Conservation (phyloP, 1,140 invertebrate genomes). For the Sinonovacula constricta region DNA sequence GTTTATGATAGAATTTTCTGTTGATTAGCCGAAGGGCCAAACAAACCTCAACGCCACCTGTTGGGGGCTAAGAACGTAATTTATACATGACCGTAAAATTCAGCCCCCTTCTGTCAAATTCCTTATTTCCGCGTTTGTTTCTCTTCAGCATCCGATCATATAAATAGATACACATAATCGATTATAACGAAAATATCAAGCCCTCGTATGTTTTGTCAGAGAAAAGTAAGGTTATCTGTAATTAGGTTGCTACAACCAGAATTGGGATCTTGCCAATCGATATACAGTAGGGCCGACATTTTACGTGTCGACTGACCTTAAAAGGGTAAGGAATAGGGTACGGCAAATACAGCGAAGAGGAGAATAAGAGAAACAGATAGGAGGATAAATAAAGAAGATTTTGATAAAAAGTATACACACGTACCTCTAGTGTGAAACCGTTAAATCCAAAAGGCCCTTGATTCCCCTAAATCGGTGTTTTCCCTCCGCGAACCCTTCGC, state of each 20-base stretch:
- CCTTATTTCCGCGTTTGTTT: slow-evolving; percentile 4
- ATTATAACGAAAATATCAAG: too few species aligned
- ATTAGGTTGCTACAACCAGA: neutral
- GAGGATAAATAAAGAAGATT: neutral
- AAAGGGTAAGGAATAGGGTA: slow-evolving; percentile 50
- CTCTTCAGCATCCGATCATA: too few species aligned
- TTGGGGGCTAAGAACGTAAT: slow-evolving; percentile 31
- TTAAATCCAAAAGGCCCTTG: neutral
- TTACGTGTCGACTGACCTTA: slow-evolving; percentile 49
- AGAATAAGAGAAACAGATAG: neutral
- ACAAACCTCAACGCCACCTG: slow-evolving; percentile 45
- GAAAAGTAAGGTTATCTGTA: too few species aligned
- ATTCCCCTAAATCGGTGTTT: slow-evolving; percentile 35
- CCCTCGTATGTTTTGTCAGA: too few species aligned
- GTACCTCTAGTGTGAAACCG: slow-evolving; percentile 42
- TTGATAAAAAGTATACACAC: slow-evolving; percentile 18
- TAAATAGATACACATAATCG: too few species aligned
- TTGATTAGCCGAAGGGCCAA: slow-evolving; percentile 52
- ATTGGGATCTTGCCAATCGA: slow-evolving; percentile 45
- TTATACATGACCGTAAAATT: slow-evolving; percentile 45
- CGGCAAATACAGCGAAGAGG: slow-evolving; percentile 34
- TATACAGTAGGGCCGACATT: slow-evolving; percentile 53
- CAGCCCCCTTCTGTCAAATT: slow-evolving; percentile 44
- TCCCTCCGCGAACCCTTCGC: slow-evolving; percentile 42
- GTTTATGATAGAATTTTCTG: too few species aligned